Conservation (phyloP, 2,797 vertebrate genomes). For the Chloroceryle amazona region DNA sequence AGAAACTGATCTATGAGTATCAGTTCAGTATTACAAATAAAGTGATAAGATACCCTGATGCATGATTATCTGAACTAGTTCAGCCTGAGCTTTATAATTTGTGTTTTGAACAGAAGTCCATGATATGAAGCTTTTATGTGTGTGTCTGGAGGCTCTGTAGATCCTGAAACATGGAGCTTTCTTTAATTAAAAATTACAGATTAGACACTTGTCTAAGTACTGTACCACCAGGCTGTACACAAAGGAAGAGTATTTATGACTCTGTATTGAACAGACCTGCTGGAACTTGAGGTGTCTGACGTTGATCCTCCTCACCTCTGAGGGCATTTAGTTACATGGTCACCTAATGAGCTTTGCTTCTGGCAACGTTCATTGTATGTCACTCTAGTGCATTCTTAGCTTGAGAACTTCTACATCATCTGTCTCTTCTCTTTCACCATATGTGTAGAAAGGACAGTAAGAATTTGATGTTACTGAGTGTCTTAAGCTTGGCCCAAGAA, state of each 20-base stretch:
- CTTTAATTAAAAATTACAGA: not conserved
- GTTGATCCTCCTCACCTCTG: not conserved
- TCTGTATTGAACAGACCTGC: not conserved
- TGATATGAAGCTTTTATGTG: not conserved
- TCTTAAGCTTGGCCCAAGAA: not conserved
- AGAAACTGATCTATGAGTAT: not conserved
- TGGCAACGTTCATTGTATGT: not conserved
- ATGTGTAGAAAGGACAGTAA: not conserved
- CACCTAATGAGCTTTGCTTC: not conserved
- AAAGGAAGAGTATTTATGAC: not conserved
- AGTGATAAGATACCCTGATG: not conserved
- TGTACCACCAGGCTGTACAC: not conserved
- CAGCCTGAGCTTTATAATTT: not conserved
- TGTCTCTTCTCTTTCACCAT: not conserved
- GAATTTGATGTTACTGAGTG: not conserved
- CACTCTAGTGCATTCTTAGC: not conserved
- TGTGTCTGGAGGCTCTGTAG: not conserved
- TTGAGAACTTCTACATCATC: not conserved
- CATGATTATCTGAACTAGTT: not conserved
- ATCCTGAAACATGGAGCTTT: not conserved
- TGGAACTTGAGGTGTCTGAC: not conserved
- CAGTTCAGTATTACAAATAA: not conserved
- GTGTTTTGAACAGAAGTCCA: not conserved
- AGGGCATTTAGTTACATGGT: not conserved
- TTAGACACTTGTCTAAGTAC: not conserved